A percentile compares a stretch with the other conserved stretches of the same genome.
These are phyloP conservation scores for Perca fluviatilis DNA, from an alignment of 2,113 vertebrate species.

Conservation along the genomic window DNA sequence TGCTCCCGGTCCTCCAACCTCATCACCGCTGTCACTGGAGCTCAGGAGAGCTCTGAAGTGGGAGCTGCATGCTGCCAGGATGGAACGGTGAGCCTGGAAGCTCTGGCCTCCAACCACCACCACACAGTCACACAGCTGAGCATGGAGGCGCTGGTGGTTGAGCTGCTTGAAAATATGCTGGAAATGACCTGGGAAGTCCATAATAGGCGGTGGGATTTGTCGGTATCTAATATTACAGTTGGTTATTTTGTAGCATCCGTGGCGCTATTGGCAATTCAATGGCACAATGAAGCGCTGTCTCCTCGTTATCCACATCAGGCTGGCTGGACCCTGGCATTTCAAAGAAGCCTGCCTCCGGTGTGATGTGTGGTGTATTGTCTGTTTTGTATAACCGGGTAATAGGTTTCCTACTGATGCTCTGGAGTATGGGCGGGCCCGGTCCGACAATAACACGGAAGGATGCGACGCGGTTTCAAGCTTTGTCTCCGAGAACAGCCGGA, in stretches of 20 bases:
- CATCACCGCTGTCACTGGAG: constrained; percentile 81
- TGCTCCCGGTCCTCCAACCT: constrained; percentile 41
- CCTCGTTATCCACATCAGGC: not conserved
- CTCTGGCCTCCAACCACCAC: constrained; percentile 91
- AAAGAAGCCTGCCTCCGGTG: constrained; percentile 12
- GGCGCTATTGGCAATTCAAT: not conserved
- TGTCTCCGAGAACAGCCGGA: not conserved
- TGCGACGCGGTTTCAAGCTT: constrained; percentile 28
- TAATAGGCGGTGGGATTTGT: constrained; percentile 45
- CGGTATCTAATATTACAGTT: not conserved
- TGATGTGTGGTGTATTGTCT: constrained; percentile 6
- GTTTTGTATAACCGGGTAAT: not conserved
- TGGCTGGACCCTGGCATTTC: not conserved
- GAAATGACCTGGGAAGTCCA: constrained; percentile 96
- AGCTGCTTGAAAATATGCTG: constrained; percentile 94
- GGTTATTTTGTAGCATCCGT: not conserved
- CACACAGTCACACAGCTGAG: constrained; percentile 93
- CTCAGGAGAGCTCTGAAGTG: constrained; percentile 93
- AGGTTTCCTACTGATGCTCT: constrained; percentile 45
- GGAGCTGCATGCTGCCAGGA: constrained; percentile 94
- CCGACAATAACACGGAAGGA: constrained; percentile 41
- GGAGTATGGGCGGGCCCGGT: constrained; percentile 57
- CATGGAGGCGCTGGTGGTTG: constrained; percentile 93
- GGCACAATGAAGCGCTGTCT: not conserved
- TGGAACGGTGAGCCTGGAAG: constrained; percentile 93